Percentiles rank a stretch among this genome's conserved stretches.
phyloP scores from a whole-genome alignment of 2,888 invertebrate species.

The Tupiocoris notatus region DNA sequence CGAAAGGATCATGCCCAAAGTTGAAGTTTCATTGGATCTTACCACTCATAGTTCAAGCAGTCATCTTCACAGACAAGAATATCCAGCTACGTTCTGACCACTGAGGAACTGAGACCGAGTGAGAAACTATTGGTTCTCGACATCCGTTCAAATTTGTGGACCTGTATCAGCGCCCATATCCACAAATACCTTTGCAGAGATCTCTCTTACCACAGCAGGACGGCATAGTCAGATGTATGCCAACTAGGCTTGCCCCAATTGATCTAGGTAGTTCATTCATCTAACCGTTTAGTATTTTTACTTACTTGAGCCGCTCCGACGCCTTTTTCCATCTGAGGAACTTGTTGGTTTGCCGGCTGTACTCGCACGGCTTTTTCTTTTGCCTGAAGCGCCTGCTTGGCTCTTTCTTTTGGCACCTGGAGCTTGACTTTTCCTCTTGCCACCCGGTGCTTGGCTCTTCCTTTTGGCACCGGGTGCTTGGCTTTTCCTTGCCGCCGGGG shows the following conservation, averaged over 20 bases:
- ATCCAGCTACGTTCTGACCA: too few relatives aligned
- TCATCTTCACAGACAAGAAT: too few relatives aligned
- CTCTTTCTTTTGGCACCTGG: background rate
- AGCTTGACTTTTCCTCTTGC: slow-evolving; percentile 10
- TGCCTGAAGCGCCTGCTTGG: background rate
- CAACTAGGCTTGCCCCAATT: too few relatives aligned
- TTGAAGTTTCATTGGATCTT: background rate
- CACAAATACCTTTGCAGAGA: too few relatives aligned
- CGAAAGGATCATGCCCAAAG: background rate
- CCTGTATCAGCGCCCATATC: too few relatives aligned
- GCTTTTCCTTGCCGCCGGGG: background rate
- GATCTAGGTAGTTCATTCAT: too few relatives aligned
- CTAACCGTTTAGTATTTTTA: background rate
- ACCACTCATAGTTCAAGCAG: too few relatives aligned
- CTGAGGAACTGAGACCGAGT: too few relatives aligned
- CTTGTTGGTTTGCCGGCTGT: slow-evolving; percentile 7
- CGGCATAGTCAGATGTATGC: too few relatives aligned
- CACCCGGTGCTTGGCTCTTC: background rate
- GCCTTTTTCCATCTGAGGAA: background rate
- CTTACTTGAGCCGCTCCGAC: background rate
- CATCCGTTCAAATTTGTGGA: too few relatives aligned
- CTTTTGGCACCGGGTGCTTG: background rate
- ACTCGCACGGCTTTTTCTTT: background rate
- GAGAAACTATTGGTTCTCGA: too few relatives aligned
- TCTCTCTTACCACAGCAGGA: too few relatives aligned